Evolutionary conservation across 2,797 vertebrate genomes (phyloP).

Genomic region (Trachops cirrhosus): DNA sequence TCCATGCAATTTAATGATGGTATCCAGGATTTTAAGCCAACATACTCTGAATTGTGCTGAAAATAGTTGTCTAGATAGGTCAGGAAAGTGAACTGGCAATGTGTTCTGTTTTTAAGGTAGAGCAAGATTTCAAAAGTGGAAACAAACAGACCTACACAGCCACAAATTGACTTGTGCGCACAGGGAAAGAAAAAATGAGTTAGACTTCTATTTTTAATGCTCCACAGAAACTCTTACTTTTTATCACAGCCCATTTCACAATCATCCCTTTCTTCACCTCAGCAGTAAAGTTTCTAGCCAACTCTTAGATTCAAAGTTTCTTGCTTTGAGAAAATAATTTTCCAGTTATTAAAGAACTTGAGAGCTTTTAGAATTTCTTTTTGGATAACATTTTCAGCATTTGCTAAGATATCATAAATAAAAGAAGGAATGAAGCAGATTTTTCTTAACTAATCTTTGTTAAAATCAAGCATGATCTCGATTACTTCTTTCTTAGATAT

Average conservation of each 20-base stretch:
- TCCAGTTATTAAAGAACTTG: not conserved
- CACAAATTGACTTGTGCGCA: not conserved
- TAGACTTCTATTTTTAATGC: not conserved
- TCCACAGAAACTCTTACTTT: not conserved
- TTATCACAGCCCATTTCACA: not conserved
- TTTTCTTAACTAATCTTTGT: not conserved
- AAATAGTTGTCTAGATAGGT: not conserved
- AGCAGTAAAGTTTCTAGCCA: not conserved
- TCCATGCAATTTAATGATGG: not conserved
- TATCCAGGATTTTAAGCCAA: not conserved
- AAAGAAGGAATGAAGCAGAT: not conserved
- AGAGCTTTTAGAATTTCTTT: not conserved
- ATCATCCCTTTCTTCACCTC: not conserved
- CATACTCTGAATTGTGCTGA: not conserved
- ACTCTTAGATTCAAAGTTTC: not conserved
- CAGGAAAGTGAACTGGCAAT: not conserved
- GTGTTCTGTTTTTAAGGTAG: not conserved
- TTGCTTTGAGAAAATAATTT: constrained; percentile 21
- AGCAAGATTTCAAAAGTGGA: not conserved
- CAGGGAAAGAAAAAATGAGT: not conserved
- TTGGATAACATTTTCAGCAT: not conserved
- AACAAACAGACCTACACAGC: not conserved
- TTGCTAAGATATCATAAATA: not conserved
- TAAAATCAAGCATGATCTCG: not conserved
- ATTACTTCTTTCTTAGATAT: not conserved